Evolutionary conservation across 2,888 invertebrate genomes (phyloP).

Genomic region (Ormyrus thymus): DNA sequence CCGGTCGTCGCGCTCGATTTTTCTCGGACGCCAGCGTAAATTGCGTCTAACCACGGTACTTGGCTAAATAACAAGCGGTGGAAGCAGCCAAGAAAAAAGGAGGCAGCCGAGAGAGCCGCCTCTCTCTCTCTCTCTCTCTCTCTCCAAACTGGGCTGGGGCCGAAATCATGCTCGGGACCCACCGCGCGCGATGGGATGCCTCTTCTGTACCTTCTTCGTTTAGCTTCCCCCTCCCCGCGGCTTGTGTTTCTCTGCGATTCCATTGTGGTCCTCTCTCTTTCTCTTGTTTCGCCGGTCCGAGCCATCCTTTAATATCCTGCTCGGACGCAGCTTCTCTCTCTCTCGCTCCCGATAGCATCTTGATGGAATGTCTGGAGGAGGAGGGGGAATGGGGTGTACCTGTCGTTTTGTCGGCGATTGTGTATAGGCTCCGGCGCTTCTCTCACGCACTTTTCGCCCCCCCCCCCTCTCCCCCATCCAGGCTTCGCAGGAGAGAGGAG

Average conservation of each 20-base stretch:
- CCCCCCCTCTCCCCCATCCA: no score
- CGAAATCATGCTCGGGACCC: slow-evolving; percentile 52
- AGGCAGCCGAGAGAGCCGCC: no score
- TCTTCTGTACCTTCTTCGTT: slow-evolving; percentile 36
- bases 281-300: slow-evolving; percentile 51
- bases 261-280: slow-evolving; percentile 14
- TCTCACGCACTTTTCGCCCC: slow-evolving; percentile 34
- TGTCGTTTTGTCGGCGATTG: slow-evolving; percentile 69
- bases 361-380: slow-evolving; percentile 71
- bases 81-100: no score
- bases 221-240: slow-evolving; percentile 37
- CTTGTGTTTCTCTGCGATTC: slow-evolving; percentile 24
- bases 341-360: slow-evolving; percentile 69
- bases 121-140: no score
- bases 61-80: no score
- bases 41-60: not conserved
- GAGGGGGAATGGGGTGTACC: slow-evolving; percentile 64
- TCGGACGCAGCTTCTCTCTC: slow-evolving; percentile 3
- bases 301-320: slow-evolving; percentile 46
- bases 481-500: no score
- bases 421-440: slow-evolving; percentile 51
- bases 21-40: not conserved
- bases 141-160: slow-evolving; percentile 49
- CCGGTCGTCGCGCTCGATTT: no score
- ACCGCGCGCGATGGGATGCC: slow-evolving; percentile 51